Evolutionary conservation across 2,113 vertebrate species (phyloP).

Genomic region (Pollimyrus isidori): DNA sequence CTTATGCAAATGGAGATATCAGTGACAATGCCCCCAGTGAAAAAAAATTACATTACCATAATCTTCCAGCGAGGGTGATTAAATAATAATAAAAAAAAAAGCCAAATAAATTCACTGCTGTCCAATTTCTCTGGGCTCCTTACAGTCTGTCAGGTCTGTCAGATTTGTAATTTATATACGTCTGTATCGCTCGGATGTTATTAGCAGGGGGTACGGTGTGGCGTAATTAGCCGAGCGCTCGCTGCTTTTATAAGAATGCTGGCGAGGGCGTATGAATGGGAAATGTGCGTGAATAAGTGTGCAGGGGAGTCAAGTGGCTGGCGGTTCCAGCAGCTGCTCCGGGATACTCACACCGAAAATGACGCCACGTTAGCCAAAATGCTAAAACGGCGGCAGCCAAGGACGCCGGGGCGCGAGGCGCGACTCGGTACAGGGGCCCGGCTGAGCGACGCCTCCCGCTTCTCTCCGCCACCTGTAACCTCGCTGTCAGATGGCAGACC

Average conservation of each 20-base stretch:
- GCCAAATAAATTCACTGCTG: slow-evolving; percentile 7
- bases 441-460: not conserved
- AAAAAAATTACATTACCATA: slow-evolving; percentile 34
- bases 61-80: slow-evolving; percentile 25
- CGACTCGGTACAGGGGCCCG: not conserved
- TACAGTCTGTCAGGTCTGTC: not conserved
- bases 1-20: slow-evolving; percentile 30
- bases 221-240: not conserved
- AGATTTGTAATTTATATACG: not conserved
- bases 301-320: not conserved
- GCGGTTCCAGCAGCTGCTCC: not conserved
- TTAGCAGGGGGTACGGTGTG: not conserved
- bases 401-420: not conserved
- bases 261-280: not conserved
- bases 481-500: not conserved
- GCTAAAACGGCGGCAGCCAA: not conserved
- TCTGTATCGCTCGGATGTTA: not conserved
- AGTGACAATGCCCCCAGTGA: slow-evolving; percentile 28
- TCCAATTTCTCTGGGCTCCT: not conserved
- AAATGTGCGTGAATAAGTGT: not conserved
- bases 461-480: not conserved
- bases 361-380: not conserved
- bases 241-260: not conserved
- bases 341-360: not conserved
- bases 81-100: slow-evolving; percentile 12